A percentile compares a stretch with the other conserved stretches of the same genome.
These are phyloP conservation scores for Sebastes hopkinsi DNA, from an alignment of 2,797 vertebrate species.

Conservation along the genomic window DNA sequence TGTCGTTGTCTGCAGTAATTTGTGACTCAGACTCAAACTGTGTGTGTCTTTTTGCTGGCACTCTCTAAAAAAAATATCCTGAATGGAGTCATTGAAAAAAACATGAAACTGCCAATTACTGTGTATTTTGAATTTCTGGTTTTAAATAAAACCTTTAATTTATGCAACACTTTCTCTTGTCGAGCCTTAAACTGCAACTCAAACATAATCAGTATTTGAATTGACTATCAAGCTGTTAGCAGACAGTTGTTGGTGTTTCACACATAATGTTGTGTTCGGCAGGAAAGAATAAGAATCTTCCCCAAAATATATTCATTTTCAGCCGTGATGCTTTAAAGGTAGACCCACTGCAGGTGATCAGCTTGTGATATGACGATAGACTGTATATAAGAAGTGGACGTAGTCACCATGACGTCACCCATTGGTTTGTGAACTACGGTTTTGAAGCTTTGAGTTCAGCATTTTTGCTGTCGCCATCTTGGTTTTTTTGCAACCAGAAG, in stretches of 20 bases:
- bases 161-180: not conserved
- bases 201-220: not conserved
- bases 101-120: constrained; percentile 10
- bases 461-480: too few relatives aligned
- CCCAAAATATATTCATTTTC: not conserved
- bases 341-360: fast-evolving
- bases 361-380: not conserved
- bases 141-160: not conserved
- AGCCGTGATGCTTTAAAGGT: not conserved
- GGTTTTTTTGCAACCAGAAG: too few relatives aligned
- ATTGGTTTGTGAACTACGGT: not conserved
- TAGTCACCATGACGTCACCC: not conserved
- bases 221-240: not conserved
- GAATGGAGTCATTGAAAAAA: constrained; percentile 3
- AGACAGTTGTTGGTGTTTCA: not conserved
- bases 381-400: not conserved
- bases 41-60: not conserved
- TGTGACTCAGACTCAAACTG: not conserved
- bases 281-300: not conserved
- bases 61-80: constrained; percentile 7
- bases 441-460: too few relatives aligned
- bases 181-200: not conserved
- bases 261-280: not conserved
- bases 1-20: not conserved
- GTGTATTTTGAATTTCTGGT: not conserved